Evolutionary conservation across 2,113 vertebrate species (phyloP).

Genomic region (Thymallus thymallus): DNA sequence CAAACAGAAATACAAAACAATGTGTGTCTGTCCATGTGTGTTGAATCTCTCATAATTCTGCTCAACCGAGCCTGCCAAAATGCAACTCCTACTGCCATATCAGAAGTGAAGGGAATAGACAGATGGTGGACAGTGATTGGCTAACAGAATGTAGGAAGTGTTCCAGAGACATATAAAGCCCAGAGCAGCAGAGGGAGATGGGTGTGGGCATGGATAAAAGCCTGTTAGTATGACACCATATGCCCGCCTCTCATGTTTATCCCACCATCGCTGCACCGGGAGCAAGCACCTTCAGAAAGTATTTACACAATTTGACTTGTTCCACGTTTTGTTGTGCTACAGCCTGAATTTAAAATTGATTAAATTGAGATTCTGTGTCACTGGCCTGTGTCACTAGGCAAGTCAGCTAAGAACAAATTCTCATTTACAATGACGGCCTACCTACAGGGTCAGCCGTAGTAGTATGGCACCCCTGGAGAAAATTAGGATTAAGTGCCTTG

Average conservation of each 20-base stretch:
- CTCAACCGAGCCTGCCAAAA: not conserved
- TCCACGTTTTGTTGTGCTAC: too few species aligned
- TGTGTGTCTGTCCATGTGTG: not conserved
- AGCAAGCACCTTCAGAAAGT: too few species aligned
- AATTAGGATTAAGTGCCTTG: too few species aligned
- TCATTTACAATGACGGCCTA: too few species aligned
- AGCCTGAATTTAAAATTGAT: too few species aligned
- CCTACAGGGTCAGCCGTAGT: too few species aligned
- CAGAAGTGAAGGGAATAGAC: not conserved
- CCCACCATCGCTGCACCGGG: conserved; percentile 7
- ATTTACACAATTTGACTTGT: too few species aligned
- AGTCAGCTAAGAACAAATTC: too few species aligned
- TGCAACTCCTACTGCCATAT: not conserved
- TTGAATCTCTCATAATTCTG: not conserved
- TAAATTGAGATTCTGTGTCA: too few species aligned
- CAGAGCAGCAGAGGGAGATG: not conserved
- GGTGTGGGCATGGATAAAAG: conserved; percentile 9
- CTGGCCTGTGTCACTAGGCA: too few species aligned
- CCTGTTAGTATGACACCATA: conserved; percentile 17
- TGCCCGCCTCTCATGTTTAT: conserved; percentile 31
- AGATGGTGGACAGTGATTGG: conserved; percentile 12
- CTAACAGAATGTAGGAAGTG: conserved; percentile 8
- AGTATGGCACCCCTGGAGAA: too few species aligned
- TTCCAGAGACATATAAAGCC: conserved; percentile 11
- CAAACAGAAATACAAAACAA: too few species aligned